Conservation (phyloP, 2,888 invertebrate species). For the Protonemura montana region DNA sequence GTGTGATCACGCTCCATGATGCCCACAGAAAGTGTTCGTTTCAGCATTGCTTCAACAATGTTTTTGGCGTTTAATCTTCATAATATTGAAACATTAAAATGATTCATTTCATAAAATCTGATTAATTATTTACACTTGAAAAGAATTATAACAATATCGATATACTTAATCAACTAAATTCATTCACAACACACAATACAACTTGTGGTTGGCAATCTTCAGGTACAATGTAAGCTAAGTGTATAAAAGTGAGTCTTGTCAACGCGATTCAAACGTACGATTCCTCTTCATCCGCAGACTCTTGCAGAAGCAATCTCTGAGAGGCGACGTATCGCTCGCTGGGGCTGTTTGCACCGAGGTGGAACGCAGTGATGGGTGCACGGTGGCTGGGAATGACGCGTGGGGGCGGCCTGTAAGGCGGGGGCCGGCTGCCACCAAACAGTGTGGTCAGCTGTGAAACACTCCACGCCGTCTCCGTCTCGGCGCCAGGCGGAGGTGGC, state of each 20-base stretch:
- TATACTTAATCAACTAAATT: background rate
- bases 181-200: slow-evolving; percentile 7
- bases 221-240: slow-evolving; percentile 29
- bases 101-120: background rate
- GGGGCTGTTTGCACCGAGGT: slow-evolving; percentile 54
- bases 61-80: background rate
- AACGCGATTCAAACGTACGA: slow-evolving; percentile 54
- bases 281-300: slow-evolving; percentile 54
- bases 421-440: slow-evolving; percentile 52
- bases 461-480: slow-evolving; percentile 54
- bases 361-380: slow-evolving; percentile 56
- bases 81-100: background rate
- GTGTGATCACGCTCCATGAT: background rate
- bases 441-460: slow-evolving; percentile 55
- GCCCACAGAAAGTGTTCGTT: background rate
- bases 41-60: background rate
- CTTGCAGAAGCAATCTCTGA: slow-evolving; percentile 43
- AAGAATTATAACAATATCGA: background rate
- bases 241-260: background rate
- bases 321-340: slow-evolving; percentile 53
- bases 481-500: slow-evolving; percentile 50
- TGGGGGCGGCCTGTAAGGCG: slow-evolving; percentile 54
- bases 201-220: slow-evolving; percentile 31
- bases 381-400: slow-evolving; percentile 52
- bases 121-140: background rate